Base-by-base conservation (phyloP, 1,140 invertebrate species). In the Heliconius melpomene region DNA sequence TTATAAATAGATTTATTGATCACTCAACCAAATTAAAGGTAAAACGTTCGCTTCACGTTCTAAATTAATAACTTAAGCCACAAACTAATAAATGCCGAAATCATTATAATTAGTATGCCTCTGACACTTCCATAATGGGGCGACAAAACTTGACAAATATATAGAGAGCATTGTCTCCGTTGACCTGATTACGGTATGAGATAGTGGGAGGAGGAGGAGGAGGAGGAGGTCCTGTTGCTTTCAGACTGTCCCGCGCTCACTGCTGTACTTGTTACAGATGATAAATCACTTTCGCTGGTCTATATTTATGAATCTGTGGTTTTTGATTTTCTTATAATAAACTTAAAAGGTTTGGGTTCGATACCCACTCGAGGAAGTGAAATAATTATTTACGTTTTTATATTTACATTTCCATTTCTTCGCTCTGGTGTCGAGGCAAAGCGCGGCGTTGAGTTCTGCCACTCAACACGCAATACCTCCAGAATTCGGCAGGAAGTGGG, bases 131-230 rank as follows among this genome's bases (percentile, higher is more conserved):
- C 75, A 79, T 87, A 89, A 89, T 89, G 87, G 87, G 78, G 79
- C 83, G 86, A 87, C 88, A 85, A 87, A 87, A 89, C 75, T 85
- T 87, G 85, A 89, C 86, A 84, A 87, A 87, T 89, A 80, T 73
- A 77, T 72, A 70, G 76, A 46, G n/a, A 23, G 40, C 36, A 23
- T 29, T 54, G 74, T 57, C 74, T 75, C 38, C 54, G 74, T 75
- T 57, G 50, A 75, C 50, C 74, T 75, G 29, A 75, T 75, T 57
- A 57, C 23, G 23, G 11, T 66, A 66, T 66, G 9, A 29, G 16
- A 66, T 29, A 66, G 60, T 29, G 16, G 60, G 29, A 29, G 60
- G 60, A 11, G 60, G 16, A 32, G 32, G 32, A 32, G 32, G 32
- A 32, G 6, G 32, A 32, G 29, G 29, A 7, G 5, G 23, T 29